Evolutionary conservation across 2,888 invertebrate genomes (phyloP), one percentile per base, ranked within the genome.

Genomic region (Choreutis nemorana): DNA sequence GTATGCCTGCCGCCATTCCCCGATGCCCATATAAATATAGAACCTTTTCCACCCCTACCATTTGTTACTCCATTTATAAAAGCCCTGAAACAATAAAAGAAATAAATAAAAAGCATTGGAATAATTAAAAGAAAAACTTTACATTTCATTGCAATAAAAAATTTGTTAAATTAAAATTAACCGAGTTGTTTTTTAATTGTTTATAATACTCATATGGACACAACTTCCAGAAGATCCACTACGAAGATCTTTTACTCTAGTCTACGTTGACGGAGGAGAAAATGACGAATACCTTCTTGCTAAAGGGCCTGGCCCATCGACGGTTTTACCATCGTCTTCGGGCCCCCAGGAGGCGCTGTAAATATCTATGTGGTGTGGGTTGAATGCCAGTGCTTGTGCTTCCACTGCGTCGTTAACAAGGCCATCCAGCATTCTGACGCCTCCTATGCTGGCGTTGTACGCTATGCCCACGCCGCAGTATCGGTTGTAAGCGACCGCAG

Each of bases 381-480:
- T 96, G 48, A 95, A 84, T 30, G 93, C 91, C 39, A 97, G 81
- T 7, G 97, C 95, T 56, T 90, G 86, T 2, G 96, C 97, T 75
- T 97, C 97, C 21, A 96, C 95, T 21, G 92, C 92, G 72, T 96
- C 96, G 60, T 94, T 97, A 38, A 98, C 97, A 38, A 93, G 91
- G 26, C 97, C 97, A 68, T 98, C 97, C 62, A 98, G 81, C 97
- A 97, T 97, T 34, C 97, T 86, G 30, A 96, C 94, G 52, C 95
- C 97, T 58, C 97, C 97, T 50, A 97, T 96, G 64, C 91, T 94
- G 36, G 95, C 89, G 73, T 97, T 96, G 78, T 92, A 98, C 16
- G 99, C 99, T 33, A 99, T 91, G 26, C 98, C 99, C 26, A 99
- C 96, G 21, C 98, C 98, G 65, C 99, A 99, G 55, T 89, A 91